Conservation (phyloP, 1,140 invertebrate genomes). For the Panulirus ornatus region DNA sequence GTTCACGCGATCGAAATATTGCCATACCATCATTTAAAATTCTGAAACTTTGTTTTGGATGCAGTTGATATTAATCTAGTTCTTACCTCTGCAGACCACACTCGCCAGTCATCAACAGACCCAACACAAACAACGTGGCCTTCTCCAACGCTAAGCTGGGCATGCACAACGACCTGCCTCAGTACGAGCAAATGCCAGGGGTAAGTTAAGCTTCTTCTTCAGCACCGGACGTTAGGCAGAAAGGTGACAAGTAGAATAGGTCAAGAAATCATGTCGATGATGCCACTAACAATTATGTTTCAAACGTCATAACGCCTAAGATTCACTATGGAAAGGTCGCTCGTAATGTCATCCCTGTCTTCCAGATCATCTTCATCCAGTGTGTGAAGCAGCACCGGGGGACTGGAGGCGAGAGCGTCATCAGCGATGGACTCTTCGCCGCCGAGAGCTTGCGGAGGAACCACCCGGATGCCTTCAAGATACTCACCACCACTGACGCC, state of each 20-base stretch:
- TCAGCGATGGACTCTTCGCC: slow-evolving; percentile 83
- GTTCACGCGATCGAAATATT: background rate
- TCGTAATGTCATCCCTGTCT: background rate
- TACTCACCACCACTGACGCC: slow-evolving; percentile 81
- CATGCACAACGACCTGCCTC: slow-evolving; percentile 85
- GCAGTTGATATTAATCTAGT: too few relatives aligned
- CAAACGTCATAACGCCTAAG: background rate
- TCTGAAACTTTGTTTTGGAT: background rate
- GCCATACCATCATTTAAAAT: background rate
- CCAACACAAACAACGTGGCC: slow-evolving; percentile 85
- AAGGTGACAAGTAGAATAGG: too few relatives aligned
- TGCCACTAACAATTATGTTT: background rate
- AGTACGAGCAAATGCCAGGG: slow-evolving; percentile 86
- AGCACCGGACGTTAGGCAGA: background rate
- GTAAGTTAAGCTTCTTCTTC: slow-evolving; percentile 77
- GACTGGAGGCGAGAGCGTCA: slow-evolving; percentile 82
- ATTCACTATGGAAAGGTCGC: background rate
- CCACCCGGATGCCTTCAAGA: slow-evolving; percentile 80
- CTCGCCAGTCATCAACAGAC: slow-evolving; percentile 81
- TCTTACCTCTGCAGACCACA: slow-evolving; percentile 33
- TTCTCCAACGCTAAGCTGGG: slow-evolving; percentile 84
- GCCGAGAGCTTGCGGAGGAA: slow-evolving; percentile 81
- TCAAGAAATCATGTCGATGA: too few relatives aligned
- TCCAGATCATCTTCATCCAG: slow-evolving; percentile 82
- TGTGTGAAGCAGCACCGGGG: slow-evolving; percentile 83